These are phyloP conservation scores for Heterodera filipjevi DNA, from an alignment of 2,888 invertebrate species.

Conservation along the genomic window DNA sequence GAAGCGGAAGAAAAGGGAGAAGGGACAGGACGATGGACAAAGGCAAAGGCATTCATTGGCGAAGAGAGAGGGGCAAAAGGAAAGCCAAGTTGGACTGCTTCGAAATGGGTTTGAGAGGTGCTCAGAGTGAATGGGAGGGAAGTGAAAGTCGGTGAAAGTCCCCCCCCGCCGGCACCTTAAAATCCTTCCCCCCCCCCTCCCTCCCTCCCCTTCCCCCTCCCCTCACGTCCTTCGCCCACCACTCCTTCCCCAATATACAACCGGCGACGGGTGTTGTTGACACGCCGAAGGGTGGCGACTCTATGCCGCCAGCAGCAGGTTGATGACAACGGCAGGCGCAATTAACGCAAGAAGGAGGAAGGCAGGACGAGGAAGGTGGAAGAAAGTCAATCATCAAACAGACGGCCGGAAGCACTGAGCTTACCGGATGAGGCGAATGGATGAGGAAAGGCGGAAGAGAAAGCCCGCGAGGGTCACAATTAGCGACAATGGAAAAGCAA, in stretches of 20 bases:
- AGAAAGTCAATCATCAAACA: neutral
- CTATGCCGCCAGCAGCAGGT: neutral
- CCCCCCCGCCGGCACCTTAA: neutral
- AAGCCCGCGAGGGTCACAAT: neutral
- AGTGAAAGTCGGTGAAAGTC: neutral
- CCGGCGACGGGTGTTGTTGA: neutral
- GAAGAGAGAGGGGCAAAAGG: neutral
- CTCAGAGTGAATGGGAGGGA: neutral
- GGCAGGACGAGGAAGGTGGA: neutral
- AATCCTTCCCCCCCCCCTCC: neutral
- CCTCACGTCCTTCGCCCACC: neutral
- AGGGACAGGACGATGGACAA: too few species aligned
- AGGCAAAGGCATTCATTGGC: neutral
- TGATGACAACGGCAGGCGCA: constrained; percentile 2
- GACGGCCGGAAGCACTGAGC: neutral
- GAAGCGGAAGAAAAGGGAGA: too few species aligned
- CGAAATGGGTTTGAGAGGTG: neutral
- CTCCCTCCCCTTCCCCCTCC: neutral
- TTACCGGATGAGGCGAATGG: neutral
- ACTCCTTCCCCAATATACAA: neutral
- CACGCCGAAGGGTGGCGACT: neutral
- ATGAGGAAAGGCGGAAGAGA: neutral
- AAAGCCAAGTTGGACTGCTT: neutral
- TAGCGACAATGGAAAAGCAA: neutral
- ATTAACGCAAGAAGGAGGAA: neutral